Conservation (phyloP, 2,113 vertebrate genomes). For the Morone saxatilis region DNA sequence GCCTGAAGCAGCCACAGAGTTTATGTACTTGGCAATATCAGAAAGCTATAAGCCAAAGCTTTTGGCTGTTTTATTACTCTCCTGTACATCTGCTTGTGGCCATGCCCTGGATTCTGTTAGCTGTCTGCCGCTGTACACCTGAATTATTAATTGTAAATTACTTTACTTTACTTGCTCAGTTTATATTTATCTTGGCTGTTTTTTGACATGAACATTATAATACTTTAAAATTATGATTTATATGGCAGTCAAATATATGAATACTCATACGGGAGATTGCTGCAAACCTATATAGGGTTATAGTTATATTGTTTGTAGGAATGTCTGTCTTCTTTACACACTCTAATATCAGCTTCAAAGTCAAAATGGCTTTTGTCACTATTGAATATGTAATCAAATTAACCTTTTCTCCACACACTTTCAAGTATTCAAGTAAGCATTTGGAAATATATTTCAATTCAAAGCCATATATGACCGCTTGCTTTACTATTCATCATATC, state of each 20-base stretch:
- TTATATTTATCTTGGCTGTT: slow-evolving; percentile 2
- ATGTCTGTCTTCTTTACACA: background rate
- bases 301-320: background rate
- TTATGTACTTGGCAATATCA: background rate
- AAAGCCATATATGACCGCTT: slow-evolving; percentile 27
- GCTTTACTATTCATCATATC: slow-evolving; percentile 43
- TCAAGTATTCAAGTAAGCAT: background rate
- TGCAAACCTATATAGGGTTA: background rate
- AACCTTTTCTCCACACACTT: slow-evolving; percentile 1
- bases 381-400: slow-evolving; percentile 1
- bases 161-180: background rate
- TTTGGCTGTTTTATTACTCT: background rate
- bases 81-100: slow-evolving; percentile 2
- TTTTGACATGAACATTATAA: background rate
- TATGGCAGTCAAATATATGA: background rate
- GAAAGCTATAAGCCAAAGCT: slow-evolving; percentile 1
- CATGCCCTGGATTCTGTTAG: background rate
- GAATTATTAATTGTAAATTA: slow-evolving; percentile 1
- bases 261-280: background rate
- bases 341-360: background rate
- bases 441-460: slow-evolving; percentile 36
- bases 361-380: slow-evolving; percentile 15
- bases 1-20: background rate
- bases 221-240: background rate
- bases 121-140: background rate